Percentiles rank a stretch among this genome's conserved stretches.
Conservation (phyloP, 2,113 vertebrate genomes). For the Manacus vitellinus region DNA sequence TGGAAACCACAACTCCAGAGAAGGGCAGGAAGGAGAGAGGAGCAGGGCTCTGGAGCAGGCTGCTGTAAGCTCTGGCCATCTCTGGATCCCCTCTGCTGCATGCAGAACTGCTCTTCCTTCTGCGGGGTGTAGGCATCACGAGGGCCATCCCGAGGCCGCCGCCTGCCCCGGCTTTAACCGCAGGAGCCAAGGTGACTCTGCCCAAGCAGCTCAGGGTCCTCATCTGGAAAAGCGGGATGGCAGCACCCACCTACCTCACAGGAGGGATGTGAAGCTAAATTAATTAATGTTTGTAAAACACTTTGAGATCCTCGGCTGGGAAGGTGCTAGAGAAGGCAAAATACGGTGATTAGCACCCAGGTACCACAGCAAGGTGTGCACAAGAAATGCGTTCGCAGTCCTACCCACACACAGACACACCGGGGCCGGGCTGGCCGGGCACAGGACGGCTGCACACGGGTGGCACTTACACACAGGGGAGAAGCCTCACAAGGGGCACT, state of each 20-base stretch:
- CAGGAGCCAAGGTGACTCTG: slow-evolving; percentile 20
- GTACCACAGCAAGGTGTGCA: slow-evolving; percentile 45
- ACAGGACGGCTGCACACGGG: slow-evolving; percentile 9
- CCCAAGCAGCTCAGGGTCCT: slow-evolving; percentile 43
- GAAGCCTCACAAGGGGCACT: slow-evolving; percentile 23
- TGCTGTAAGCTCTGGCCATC: slow-evolving; percentile 50
- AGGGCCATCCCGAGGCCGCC: not conserved
- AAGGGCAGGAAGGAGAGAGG: slow-evolving; percentile 27
- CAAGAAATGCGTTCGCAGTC: not conserved
- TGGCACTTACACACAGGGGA: slow-evolving; percentile 32
- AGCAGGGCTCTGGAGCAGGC: slow-evolving; percentile 37
- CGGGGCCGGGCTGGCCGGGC: not conserved
- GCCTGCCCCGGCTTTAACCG: slow-evolving; percentile 21
- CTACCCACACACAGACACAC: slow-evolving; percentile 44
- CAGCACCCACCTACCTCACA: slow-evolving; percentile 67
- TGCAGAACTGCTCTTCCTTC: slow-evolving; percentile 52
- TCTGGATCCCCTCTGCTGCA: slow-evolving; percentile 38
- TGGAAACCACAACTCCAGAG: slow-evolving; percentile 21
- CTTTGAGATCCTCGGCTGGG: slow-evolving; percentile 68
- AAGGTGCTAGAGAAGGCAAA: slow-evolving; percentile 72
- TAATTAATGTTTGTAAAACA: slow-evolving; percentile 70
- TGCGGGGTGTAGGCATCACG: not conserved
- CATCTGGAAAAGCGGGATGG: slow-evolving; percentile 46
- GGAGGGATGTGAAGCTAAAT: slow-evolving; percentile 66
- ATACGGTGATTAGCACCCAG: slow-evolving; percentile 66